Evolutionary conservation across 2,113 vertebrate genomes (phyloP).

Genomic region (Stomatorhinus ivindoensis): DNA sequence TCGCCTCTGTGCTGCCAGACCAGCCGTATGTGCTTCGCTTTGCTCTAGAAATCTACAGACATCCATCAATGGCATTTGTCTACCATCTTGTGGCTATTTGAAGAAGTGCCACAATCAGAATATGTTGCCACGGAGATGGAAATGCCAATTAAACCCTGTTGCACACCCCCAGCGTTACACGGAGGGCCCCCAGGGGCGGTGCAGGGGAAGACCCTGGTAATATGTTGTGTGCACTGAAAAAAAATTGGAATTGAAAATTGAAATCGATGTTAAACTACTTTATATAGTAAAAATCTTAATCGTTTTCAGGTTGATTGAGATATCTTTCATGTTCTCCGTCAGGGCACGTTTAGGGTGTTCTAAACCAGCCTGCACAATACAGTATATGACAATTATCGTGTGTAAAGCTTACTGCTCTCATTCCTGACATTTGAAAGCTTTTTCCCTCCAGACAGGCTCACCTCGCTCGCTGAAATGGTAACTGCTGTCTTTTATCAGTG

Average conservation of each 20-base stretch:
- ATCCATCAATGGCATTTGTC: not conserved
- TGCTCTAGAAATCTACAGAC: not conserved
- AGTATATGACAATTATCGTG: not conserved
- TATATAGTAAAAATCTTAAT: not conserved
- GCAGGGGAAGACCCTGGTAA: not conserved
- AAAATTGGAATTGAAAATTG: not conserved
- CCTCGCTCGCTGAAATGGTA: not conserved
- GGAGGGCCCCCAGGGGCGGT: not conserved
- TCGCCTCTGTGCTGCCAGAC: too few relatives aligned
- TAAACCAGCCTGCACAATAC: not conserved
- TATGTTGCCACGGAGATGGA: not conserved
- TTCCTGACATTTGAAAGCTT: not conserved
- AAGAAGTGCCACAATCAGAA: not conserved
- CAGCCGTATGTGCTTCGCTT: not conserved
- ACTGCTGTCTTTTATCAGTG: not conserved
- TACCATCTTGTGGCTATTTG: slow-evolving; percentile 4
- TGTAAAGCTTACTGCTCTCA: not conserved
- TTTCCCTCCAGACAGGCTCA: not conserved
- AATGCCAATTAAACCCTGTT: not conserved
- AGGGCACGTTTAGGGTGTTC: not conserved
- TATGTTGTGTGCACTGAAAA: not conserved
- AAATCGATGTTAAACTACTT: not conserved
- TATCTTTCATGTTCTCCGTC: not conserved
- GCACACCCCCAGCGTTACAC: not conserved
- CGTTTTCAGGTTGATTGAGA: not conserved